Conservation (phyloP, 2,113 vertebrate genomes). For the Porphyrio hochstetteri region DNA sequence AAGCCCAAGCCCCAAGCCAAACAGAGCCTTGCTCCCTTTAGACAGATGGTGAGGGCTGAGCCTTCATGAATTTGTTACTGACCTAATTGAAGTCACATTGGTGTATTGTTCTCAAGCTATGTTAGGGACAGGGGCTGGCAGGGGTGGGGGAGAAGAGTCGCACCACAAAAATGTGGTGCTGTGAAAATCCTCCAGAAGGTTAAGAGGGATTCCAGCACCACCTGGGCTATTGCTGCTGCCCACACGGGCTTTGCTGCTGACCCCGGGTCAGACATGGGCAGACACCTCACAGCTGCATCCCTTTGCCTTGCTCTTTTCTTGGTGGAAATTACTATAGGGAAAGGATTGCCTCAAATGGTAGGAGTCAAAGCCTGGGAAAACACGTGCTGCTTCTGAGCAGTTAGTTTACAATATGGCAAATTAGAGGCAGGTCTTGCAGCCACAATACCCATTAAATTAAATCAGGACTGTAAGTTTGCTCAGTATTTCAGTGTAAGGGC, state of each 20-base stretch:
- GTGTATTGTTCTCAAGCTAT: constrained; percentile 21
- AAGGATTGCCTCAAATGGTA: background rate
- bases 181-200: constrained; percentile 38
- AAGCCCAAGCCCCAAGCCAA: background rate
- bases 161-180: background rate
- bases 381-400: background rate
- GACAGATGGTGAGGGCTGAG: constrained; percentile 69
- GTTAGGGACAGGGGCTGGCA: background rate
- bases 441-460: background rate
- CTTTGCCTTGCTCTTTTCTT: background rate
- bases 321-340: background rate
- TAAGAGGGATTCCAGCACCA: constrained; percentile 45
- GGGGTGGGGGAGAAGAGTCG: background rate
- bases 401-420: background rate
- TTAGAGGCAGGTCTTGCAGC: background rate
- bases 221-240: background rate
- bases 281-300: constrained; percentile 23
- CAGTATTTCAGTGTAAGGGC: background rate
- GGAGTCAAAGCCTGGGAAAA: constrained; percentile 35
- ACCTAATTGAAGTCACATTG: constrained; percentile 64
- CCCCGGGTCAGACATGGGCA: constrained; percentile 22
- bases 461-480: background rate
- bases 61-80: constrained; percentile 66
- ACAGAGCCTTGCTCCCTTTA: background rate
- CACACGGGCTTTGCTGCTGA: background rate